Evolutionary conservation across 2,113 vertebrate genomes (phyloP).

Genomic region (Pithys albifrons): DNA sequence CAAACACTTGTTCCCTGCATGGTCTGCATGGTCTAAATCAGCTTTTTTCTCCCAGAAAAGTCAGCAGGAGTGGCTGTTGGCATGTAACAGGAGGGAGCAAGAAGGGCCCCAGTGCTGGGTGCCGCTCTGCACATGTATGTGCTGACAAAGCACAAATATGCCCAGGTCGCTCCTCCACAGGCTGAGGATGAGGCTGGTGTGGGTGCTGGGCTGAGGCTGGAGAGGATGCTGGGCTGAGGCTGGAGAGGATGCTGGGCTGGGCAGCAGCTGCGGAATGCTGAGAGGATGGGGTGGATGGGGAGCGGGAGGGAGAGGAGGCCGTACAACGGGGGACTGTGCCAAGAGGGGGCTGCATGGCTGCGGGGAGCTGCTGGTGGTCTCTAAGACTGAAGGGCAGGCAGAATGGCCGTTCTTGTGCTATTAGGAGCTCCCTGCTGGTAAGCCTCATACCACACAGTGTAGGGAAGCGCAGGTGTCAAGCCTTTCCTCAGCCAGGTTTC

Average conservation of each 20-base stretch:
- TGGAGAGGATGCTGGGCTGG: rapidly evolving
- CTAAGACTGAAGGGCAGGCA: neutral
- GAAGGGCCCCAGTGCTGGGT: neutral
- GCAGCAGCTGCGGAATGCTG: rapidly evolving
- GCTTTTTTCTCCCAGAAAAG: neutral
- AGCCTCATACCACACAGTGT: neutral
- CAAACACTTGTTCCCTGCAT: rapidly evolving
- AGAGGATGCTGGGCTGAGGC: neutral
- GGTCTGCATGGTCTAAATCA: neutral
- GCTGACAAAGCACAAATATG: neutral
- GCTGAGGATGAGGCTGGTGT: neutral
- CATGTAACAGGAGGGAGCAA: neutral
- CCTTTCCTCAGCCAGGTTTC: neutral
- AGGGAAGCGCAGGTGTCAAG: neutral
- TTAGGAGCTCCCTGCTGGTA: neutral
- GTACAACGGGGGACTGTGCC: neutral
- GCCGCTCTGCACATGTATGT: rapidly evolving
- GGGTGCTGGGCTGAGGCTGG: neutral
- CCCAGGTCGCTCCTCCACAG: neutral
- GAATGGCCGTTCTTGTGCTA: neutral
- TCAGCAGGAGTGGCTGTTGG: neutral
- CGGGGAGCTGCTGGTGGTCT: neutral
- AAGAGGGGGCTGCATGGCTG: neutral
- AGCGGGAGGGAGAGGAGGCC: neutral
- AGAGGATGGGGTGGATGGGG: neutral